Evolutionary conservation across 2,888 invertebrate genomes (phyloP).

Genomic region (Fragum fragum): DNA sequence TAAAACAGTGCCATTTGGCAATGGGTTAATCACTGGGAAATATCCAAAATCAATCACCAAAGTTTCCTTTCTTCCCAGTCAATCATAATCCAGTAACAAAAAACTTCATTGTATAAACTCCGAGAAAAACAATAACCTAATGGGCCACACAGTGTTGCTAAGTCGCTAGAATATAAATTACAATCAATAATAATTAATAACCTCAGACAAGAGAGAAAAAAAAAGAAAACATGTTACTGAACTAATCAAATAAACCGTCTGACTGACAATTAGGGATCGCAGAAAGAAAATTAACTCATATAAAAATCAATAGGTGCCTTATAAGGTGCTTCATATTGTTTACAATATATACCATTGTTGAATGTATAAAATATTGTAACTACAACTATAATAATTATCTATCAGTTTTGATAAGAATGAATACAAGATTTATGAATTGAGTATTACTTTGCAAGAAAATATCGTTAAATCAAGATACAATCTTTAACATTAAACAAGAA

Average conservation of each 20-base stretch:
- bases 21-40: no score
- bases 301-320: slow-evolving; percentile 62
- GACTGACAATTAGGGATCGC: slow-evolving; percentile 61
- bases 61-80: slow-evolving; percentile 11
- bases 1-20: no score
- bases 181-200: slow-evolving; percentile 72
- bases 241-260: slow-evolving; percentile 66
- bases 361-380: no score
- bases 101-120: slow-evolving; percentile 29
- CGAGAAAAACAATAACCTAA: slow-evolving; percentile 56
- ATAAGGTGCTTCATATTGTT: slow-evolving; percentile 45
- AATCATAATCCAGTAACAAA: slow-evolving; percentile 11
- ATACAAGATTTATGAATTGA: no score
- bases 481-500: no score
- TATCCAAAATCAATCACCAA: slow-evolving; percentile 13
- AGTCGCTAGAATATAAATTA: slow-evolving; percentile 39
- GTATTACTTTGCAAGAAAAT: no score
- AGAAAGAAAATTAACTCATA: slow-evolving; percentile 64
- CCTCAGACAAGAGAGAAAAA: slow-evolving; percentile 47
- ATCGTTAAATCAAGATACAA: no score
- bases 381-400: no score
- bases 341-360: slow-evolving; percentile 3
- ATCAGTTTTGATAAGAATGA: no score
- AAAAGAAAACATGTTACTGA: slow-evolving; percentile 68
- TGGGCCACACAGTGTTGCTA: slow-evolving; percentile 47